phyloP scores from a whole-genome alignment of 2,888 invertebrate species.

The Dynastes tityus region DNA sequence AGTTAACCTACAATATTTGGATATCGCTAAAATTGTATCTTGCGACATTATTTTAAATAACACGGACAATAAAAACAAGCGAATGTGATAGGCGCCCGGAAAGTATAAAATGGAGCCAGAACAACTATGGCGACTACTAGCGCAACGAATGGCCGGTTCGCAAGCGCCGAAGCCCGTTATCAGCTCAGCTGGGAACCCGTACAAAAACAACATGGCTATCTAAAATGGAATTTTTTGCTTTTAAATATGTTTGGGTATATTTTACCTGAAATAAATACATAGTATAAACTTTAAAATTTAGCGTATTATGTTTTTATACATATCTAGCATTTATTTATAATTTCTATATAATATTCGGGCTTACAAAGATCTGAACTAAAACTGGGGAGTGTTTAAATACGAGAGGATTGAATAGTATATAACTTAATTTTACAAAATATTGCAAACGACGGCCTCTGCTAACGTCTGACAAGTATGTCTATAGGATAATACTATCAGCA shows the following conservation, averaged over 20 bases:
- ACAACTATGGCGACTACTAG: conserved; percentile 20
- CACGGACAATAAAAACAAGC: not conserved
- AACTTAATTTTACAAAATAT: too few relatives aligned
- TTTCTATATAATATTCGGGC: too few relatives aligned
- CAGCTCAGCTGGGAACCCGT: not conserved
- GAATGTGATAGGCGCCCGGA: conserved; percentile 35
- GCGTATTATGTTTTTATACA: too few relatives aligned
- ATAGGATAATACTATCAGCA: too few relatives aligned
- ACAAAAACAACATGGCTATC: conserved; percentile 41
- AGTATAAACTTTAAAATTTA: not conserved
- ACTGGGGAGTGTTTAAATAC: too few relatives aligned
- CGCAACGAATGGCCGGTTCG: conserved; percentile 28
- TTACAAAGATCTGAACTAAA: too few relatives aligned
- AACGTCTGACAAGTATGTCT: too few relatives aligned
- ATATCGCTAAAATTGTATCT: conserved; percentile 42
- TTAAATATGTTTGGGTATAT: conserved; percentile 4
- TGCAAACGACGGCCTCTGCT: too few relatives aligned
- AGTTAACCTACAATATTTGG: conserved; percentile 18
- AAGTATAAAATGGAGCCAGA: conserved; percentile 39
- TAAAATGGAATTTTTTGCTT: not conserved
- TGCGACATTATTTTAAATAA: conserved; percentile 20
- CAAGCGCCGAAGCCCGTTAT: conserved; percentile 22
- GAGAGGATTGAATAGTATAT: too few relatives aligned
- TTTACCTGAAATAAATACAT: conserved; percentile 7
- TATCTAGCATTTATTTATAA: too few relatives aligned